phyloP scores from a whole-genome alignment of 1,140 invertebrate species.

The Bradynema listronoti region DNA sequence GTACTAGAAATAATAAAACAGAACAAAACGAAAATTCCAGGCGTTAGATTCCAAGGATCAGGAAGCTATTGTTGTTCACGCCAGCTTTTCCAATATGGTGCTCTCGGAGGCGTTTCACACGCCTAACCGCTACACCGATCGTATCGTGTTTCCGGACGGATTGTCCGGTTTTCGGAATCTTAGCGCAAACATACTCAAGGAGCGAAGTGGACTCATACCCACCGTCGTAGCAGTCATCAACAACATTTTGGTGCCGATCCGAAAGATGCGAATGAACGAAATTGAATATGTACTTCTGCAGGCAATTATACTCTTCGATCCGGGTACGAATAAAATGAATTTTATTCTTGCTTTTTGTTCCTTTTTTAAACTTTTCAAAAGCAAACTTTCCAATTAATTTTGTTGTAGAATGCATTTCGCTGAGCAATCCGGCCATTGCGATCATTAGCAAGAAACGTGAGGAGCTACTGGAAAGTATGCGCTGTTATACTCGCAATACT shows the following conservation, averaged over 20 bases:
- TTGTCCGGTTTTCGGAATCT: constrained; percentile 49
- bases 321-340: constrained; percentile 27
- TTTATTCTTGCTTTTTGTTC: background rate
- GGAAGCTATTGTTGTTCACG: constrained; percentile 47
- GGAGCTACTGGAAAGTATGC: constrained; percentile 31
- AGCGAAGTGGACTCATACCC: constrained; percentile 48
- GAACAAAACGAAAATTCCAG: constrained; percentile 33
- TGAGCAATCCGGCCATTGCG: constrained; percentile 36
- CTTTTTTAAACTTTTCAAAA: too few species aligned
- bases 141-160: constrained; percentile 49
- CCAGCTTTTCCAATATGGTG: constrained; percentile 51
- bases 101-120: constrained; percentile 56
- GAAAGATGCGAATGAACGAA: constrained; percentile 42
- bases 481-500: constrained; percentile 35
- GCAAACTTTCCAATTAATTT: too few species aligned
- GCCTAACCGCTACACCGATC: constrained; percentile 49
- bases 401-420: constrained; percentile 49
- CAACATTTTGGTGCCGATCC: constrained; percentile 52
- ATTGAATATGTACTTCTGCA: constrained; percentile 54
- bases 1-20: too few species aligned
- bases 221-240: constrained; percentile 57
- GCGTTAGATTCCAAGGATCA: constrained; percentile 36
- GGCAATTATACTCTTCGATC: constrained; percentile 57
- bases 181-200: constrained; percentile 50
- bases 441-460: constrained; percentile 39